Evolutionary conservation across 2,797 vertebrate genomes (phyloP), one percentile per base, ranked within the genome.

Genomic region (Chloroceryle inda): DNA sequence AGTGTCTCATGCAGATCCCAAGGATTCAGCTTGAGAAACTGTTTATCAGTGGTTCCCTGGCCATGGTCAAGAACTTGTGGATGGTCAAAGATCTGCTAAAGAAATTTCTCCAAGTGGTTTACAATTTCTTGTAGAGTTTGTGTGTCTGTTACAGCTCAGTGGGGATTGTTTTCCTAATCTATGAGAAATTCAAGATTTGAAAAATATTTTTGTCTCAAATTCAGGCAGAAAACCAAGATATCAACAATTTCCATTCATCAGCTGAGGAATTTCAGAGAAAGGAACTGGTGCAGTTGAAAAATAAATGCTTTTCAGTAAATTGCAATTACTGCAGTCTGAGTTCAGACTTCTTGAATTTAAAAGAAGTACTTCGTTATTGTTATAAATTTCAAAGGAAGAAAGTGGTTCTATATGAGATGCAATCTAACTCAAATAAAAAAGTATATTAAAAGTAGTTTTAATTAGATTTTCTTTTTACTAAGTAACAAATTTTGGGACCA

Each of bases 361-460:
- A 84, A 87, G 19, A 86, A 55, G 7, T 82, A 55, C 73, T 85
- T 94, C 35, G 47, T 92, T 78, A 66, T 84, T 17, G 2, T 81
- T 66, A 62, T 42, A 55, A 42, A 94, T 93, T 92, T 84, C 45
- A 75, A 88, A 92, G 69, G 31, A 84, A 73, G 35, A 61, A 96
- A 82, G 37, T 4, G 3, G 37, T 23, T 81, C n/a, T 53, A 13
- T 29, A 37, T 59, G 50, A 76, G 79, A 78, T 61, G 8, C 22
- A 49, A 26, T 31, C 38, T 64, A 21, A 47, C 86, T 91, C 37
- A 81, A 78, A 50, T 63, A 42, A 75, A 85, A 88, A 56, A 6
- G 1, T 37, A 8, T 58, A 61, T 56, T 9, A 40, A 77, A 31
- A 44, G 40, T 58, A 40, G 44, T 44, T 86, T 40, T 56, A 20